These are phyloP conservation scores for Cetoscarus ocellatus DNA, from an alignment of 2,797 vertebrate genomes.

Conservation along the genomic window DNA sequence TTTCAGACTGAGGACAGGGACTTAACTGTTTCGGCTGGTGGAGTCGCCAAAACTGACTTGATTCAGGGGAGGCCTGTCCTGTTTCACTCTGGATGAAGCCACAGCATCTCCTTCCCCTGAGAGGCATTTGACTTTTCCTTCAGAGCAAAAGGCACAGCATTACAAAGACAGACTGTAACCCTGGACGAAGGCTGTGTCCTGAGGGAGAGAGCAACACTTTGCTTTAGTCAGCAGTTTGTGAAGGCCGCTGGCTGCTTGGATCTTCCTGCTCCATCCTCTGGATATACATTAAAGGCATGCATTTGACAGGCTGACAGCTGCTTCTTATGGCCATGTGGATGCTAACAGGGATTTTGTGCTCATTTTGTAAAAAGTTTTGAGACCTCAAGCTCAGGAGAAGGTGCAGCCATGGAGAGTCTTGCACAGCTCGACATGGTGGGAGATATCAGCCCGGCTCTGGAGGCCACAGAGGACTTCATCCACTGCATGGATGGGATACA, in stretches of 20 bases:
- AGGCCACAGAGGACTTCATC: slow-evolving; percentile 97
- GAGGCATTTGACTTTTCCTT: slow-evolving; percentile 29
- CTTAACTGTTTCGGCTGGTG: slow-evolving; percentile 21
- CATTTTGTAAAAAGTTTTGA: slow-evolving; percentile 44
- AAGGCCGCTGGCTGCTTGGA: slow-evolving; percentile 27
- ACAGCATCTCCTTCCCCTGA: slow-evolving; percentile 22
- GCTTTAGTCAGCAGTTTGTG: slow-evolving; percentile 45
- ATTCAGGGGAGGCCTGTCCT: slow-evolving; percentile 12
- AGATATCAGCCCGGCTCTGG: slow-evolving; percentile 96
- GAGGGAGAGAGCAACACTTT: slow-evolving; percentile 35
- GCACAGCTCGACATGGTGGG: slow-evolving; percentile 90
- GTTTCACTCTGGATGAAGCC: slow-evolving; percentile 36
- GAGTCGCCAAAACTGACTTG: slow-evolving; percentile 25
- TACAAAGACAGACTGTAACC: slow-evolving; percentile 35
- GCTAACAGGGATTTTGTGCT: slow-evolving; percentile 18
- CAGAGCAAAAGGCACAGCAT: slow-evolving; percentile 10
- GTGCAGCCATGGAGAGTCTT: slow-evolving; percentile 89
- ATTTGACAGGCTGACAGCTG: slow-evolving; percentile 13
- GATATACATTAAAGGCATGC: not conserved
- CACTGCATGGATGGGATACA: slow-evolving; percentile 89
- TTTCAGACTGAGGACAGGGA: slow-evolving; percentile 3
- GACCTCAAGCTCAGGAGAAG: slow-evolving; percentile 26
- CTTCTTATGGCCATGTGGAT: slow-evolving; percentile 51
- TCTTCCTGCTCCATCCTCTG: not conserved
- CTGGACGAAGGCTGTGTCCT: slow-evolving; percentile 48